Conservation (phyloP, 2,113 vertebrate genomes). For the Cyprinodon variegatus region DNA sequence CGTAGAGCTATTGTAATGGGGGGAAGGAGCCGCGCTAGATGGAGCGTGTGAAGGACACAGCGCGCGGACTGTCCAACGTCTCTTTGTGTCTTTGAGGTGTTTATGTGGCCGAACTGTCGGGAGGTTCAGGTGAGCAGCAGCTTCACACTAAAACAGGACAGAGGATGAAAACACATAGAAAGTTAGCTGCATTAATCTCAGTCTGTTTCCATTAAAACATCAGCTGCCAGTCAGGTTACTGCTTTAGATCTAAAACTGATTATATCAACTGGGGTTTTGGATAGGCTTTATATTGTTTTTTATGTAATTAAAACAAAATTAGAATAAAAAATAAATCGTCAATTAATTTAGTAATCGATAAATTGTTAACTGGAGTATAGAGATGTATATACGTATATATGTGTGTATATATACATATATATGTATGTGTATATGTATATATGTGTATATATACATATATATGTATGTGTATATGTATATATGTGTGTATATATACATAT, state of each 20-base stretch:
- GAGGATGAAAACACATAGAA: background rate
- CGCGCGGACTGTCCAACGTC: background rate
- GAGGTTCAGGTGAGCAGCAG: slow-evolving; percentile 39
- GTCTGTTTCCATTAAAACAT: background rate
- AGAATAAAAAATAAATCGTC: too few species aligned
- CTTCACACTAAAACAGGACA: background rate
- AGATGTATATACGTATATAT: too few species aligned
- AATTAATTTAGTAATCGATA: too few species aligned
- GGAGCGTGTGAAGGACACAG: background rate
- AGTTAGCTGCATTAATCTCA: background rate
- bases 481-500: too few species aligned
- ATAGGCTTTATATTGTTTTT: too few species aligned
- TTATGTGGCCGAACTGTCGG: slow-evolving; percentile 35
- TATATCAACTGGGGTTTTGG: background rate
- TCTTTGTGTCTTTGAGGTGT: slow-evolving; percentile 45
- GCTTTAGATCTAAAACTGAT: background rate
- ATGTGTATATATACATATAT: too few species aligned
- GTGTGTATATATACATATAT: too few species aligned
- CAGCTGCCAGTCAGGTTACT: background rate
- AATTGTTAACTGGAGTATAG: too few species aligned
- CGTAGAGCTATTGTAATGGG: accelerated
- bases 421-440: too few species aligned
- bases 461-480: too few species aligned
- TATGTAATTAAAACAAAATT: too few species aligned
- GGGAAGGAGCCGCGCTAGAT: background rate